A percentile compares a stretch with the other conserved stretches of the same genome.
Evolutionary conservation across 2,797 vertebrate species (phyloP).

Genomic region (Danio jaintianensis): DNA sequence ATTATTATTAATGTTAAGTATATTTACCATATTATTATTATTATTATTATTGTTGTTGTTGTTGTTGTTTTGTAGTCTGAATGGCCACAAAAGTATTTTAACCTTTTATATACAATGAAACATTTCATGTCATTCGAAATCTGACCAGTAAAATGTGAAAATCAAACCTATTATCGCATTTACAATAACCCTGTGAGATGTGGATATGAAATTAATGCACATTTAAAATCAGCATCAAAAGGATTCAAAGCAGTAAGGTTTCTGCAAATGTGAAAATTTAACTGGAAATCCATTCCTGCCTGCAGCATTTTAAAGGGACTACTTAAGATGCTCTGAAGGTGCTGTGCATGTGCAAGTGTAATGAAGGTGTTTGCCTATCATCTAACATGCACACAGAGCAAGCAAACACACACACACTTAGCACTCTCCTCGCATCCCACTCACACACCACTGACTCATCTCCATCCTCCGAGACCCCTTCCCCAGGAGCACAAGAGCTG

Average conservation of each 20-base stretch:
- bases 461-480: constrained; percentile 28
- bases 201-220: background rate
- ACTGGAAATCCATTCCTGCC: constrained; percentile 6
- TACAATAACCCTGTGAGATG: constrained; percentile 4
- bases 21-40: background rate
- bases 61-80: too few relatives aligned
- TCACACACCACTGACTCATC: constrained; percentile 72
- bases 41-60: too few relatives aligned
- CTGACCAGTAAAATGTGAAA: background rate
- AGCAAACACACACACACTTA: constrained; percentile 56
- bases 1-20: too few relatives aligned
- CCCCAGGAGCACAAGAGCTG: constrained; percentile 50
- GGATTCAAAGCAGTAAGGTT: background rate
- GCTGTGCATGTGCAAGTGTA: constrained; percentile 17
- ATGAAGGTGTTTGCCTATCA: constrained; percentile 43
- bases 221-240: constrained; percentile 17
- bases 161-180: background rate
- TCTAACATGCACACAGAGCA: constrained; percentile 32
- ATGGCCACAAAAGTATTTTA: background rate
- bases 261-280: constrained; percentile 20
- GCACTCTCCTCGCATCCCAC: constrained; percentile 71
- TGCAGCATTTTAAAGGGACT: constrained; percentile 15
- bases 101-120: background rate
- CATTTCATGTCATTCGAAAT: background rate
- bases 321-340: constrained; percentile 14